Evolutionary conservation across 2,113 vertebrate species (phyloP), one percentile per base, ranked within the genome.

Genomic region (Perca schrenkii): DNA sequence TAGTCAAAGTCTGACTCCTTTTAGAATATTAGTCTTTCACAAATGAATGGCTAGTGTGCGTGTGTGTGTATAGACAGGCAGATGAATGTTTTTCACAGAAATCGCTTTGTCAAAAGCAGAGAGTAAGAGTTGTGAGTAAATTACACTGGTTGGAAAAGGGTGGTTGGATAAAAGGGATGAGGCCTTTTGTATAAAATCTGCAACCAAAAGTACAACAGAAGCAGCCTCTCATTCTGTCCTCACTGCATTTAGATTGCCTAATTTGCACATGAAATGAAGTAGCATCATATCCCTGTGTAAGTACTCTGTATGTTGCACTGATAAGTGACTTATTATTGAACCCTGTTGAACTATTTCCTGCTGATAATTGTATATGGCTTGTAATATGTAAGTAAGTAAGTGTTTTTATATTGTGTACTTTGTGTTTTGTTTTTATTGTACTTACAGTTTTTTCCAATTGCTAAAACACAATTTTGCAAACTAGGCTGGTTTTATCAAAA

Each of bases 161-260:
- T 63, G 67, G 60, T 52, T 84, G 66, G 77, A 88, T 86, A 65
- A 91, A 89, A 89, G 80, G 75, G 70, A 89, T 54, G 60, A 83
- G 79, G 63, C 82, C 79, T 82, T 86, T 90, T 89, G 70, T 90
- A 74, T 64, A 78, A 87, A 88, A 87, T 61, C 79, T 81, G 56
- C 80, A 60, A 72, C 69, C 52, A 72, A 79, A 88, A 82, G 77
- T 87, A 87, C 70, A 89, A 87, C 80, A 82, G 80, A 82, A 60
- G 50, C 77, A 73, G 40, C 10, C 4, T 86, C 80, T 87, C 78
- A 84, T 90, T 89, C 64, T 53, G 57, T 74, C 70, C 86, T 73
- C 76, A 28, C 80, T 89, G 90, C 80, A 91, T 93, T 92, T 92
- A 93, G 86, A 93, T 91, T 88, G 86, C 88, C 85, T 89, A 46